A percentile compares a stretch with the other conserved stretches of the same genome.
Evolutionary conservation across 2,888 invertebrate genomes (phyloP).

Genomic region (Ennomos fuscantarius): DNA sequence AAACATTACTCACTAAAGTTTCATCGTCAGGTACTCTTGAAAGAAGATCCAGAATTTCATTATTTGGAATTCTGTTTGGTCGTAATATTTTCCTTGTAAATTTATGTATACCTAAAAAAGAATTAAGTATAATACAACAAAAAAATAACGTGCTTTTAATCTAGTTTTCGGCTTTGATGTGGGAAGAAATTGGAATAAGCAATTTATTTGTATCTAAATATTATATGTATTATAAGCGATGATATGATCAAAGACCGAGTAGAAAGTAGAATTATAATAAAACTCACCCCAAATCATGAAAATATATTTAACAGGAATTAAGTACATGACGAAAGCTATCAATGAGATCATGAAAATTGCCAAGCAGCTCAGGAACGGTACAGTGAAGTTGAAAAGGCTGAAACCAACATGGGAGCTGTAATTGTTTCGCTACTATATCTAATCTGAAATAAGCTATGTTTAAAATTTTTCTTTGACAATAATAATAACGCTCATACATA

Average conservation of each 20-base stretch:
- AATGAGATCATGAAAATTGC: conserved; percentile 90
- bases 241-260: too few relatives aligned
- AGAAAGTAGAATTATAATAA: too few relatives aligned
- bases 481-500: too few relatives aligned
- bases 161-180: too few relatives aligned
- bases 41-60: conserved; percentile 96
- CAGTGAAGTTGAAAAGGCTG: conserved; percentile 98
- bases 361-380: conserved; percentile 96
- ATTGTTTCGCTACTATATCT: too few relatives aligned
- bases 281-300: conserved; percentile 94
- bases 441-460: too few relatives aligned
- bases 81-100: conserved; percentile 95
- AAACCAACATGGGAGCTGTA: conserved; percentile 49
- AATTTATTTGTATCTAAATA: too few relatives aligned
- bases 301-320: conserved; percentile 94
- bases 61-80: conserved; percentile 97
- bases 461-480: too few relatives aligned
- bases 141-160: too few relatives aligned
- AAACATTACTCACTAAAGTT: conserved; percentile 88
- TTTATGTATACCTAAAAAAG: conserved; percentile 89
- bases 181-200: too few relatives aligned
- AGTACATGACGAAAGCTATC: conserved; percentile 92
- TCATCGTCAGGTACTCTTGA: conserved; percentile 97
- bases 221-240: too few relatives aligned
- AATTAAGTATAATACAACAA: not conserved